Conservation (phyloP, 2,113 vertebrate genomes). For the Tachysurus vachellii region DNA sequence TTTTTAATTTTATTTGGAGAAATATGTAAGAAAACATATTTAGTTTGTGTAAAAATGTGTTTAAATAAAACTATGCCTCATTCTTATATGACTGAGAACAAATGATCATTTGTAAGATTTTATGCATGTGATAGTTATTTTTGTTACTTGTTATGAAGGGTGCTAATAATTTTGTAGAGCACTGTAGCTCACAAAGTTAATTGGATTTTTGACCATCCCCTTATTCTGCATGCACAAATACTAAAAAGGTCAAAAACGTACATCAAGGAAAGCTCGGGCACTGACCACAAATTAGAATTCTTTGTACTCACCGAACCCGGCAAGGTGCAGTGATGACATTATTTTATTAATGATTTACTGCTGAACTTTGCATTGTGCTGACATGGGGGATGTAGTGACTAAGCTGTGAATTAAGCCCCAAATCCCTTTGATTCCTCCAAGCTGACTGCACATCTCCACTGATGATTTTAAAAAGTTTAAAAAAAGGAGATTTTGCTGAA, state of each 20-base stretch:
- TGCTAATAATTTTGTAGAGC: neutral
- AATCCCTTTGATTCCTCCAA: constrained; percentile 74
- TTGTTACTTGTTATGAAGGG: neutral
- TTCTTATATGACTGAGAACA: neutral
- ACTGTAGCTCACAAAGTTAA: constrained; percentile 5
- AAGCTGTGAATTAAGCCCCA: constrained; percentile 76
- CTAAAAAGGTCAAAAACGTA: constrained; percentile 36
- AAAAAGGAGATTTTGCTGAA: constrained; percentile 55
- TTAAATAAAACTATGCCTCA: too few species aligned
- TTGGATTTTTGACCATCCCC: constrained; percentile 5
- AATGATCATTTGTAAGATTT: neutral
- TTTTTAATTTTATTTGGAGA: neutral
- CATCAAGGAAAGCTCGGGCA: constrained; percentile 47
- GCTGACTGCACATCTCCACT: constrained; percentile 73
- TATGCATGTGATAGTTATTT: neutral
- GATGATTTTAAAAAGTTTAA: constrained; percentile 71
- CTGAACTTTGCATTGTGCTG: constrained; percentile 80
- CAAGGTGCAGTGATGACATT: constrained; percentile 68
- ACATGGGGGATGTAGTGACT: constrained; percentile 72
- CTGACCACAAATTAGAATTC: constrained; percentile 65
- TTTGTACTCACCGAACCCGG: constrained; percentile 52
- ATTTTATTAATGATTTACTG: constrained; percentile 75
- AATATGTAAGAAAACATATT: neutral
- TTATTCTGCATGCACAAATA: constrained; percentile 30
- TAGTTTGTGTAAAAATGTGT: neutral